Evolutionary conservation across 2,113 vertebrate species (phyloP), one percentile per base, ranked within the genome.

Genomic region (Motacilla alba): DNA sequence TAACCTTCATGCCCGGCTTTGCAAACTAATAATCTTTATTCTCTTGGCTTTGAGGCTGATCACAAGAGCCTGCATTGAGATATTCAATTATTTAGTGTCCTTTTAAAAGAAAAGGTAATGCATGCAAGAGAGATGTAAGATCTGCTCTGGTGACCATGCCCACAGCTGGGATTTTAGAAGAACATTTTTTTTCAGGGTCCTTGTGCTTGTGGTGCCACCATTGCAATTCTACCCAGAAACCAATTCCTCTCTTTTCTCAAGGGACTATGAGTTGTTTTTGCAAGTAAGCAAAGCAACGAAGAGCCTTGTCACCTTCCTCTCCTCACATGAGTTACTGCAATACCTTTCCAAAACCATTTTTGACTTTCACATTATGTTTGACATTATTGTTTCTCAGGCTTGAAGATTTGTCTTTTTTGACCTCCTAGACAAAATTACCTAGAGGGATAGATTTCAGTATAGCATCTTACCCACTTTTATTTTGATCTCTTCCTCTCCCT

Each of bases 61-160:
- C 82, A 56, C 69, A 95, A 49, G 21, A 77, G 49, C 68, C 60
- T 74, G 62, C 28, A 52, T 15, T 21, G 55, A 82, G 44, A 69
- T 75, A 64, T 28, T 97, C 0, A 95, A 96, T 96, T 96, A 97
- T 97, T 97, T 84, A 96, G 20, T 23, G 0, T 83, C 73, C 77
- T 83, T 89, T 93, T 78, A 95, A 95, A 88, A 96, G 81, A 62
- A 94, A 91, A 95, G 43, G n/a, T 69, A 84, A 88, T 37, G 24
- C 55, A 62, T 75, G 46, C 83, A 75, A 73, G 74, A 72, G 60
- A 67, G 30, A 91, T 44, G 35, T 37, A 87, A 63, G 80, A 90
- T 87, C 63, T 89, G 80, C 90, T 95, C 86, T 83, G 83, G 20
- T 68, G 70, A 62, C 44, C 80, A 50, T 23, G 24, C 26, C 39